phyloP scores from a whole-genome alignment of 2,113 vertebrate genomes.

The Falco punctatus region DNA sequence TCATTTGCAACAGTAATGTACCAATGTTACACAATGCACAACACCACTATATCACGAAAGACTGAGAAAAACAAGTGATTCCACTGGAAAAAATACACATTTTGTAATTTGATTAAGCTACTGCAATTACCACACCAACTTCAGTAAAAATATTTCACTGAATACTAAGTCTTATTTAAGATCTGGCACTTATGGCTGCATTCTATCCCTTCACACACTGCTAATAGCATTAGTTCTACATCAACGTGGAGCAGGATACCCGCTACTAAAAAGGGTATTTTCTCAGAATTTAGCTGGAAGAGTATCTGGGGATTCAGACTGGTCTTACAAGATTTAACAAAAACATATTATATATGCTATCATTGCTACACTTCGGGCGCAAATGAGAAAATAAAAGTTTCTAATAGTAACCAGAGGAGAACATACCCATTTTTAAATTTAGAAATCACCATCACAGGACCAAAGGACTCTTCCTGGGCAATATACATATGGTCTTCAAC shows the following conservation, averaged over 20 bases:
- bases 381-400: not conserved
- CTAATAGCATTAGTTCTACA: not conserved
- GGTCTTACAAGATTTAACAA: not conserved
- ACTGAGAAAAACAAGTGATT: not conserved
- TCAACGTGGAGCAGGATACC: not conserved
- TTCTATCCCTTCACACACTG: not conserved
- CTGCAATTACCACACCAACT: not conserved
- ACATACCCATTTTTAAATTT: conserved; percentile 93
- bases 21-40: not conserved
- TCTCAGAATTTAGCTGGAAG: not conserved
- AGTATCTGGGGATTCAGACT: not conserved
- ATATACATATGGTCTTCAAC: conserved; percentile 85
- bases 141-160: not conserved
- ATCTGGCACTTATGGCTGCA: not conserved
- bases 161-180: not conserved
- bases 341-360: not conserved
- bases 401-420: not conserved
- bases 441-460: conserved; percentile 96
- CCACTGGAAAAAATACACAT: not conserved
- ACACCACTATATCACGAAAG: not conserved
- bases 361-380: not conserved
- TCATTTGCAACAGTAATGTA: not conserved
- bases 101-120: not conserved
- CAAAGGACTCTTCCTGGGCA: conserved; percentile 88
- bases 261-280: not conserved